Evolutionary conservation across 2,888 invertebrate genomes (phyloP).

Genomic region (Cataglyphis cursor): DNA sequence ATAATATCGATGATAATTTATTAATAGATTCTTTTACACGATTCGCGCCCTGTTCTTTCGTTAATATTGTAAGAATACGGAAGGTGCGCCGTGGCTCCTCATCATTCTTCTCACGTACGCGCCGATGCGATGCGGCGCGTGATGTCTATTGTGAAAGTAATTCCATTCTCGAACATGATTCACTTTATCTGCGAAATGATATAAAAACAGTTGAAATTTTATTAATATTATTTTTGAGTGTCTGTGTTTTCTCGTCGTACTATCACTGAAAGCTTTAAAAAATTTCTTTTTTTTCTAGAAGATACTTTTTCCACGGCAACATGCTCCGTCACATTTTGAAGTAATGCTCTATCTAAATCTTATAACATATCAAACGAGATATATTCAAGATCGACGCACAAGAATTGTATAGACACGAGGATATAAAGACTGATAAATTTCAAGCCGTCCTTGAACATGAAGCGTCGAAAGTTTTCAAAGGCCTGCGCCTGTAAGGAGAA

Average conservation of each 20-base stretch:
- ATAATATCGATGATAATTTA: background rate
- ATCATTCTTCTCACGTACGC: constrained; percentile 67
- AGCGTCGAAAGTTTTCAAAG: constrained; percentile 48
- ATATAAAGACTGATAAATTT: constrained; percentile 22
- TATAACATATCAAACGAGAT: background rate
- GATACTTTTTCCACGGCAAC: background rate
- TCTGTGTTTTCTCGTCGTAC: background rate
- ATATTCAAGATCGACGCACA: background rate
- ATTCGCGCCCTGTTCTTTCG: background rate
- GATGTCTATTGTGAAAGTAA: constrained; percentile 73
- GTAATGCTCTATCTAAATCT: background rate
- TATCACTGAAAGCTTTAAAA: background rate
- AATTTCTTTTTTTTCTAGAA: background rate
- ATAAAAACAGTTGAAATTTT: constrained; percentile 29
- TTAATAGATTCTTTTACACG: background rate
- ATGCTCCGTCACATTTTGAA: background rate
- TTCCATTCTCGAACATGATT: constrained; percentile 68
- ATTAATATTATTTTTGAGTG: background rate
- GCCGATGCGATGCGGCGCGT: constrained; percentile 66
- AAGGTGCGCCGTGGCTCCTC: constrained; percentile 39
- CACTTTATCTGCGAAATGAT: constrained; percentile 48
- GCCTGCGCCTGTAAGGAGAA: constrained; percentile 2
- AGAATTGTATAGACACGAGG: background rate
- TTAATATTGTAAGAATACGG: constrained; percentile 28
- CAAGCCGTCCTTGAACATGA: constrained; percentile 30